A percentile compares a stretch with the other conserved stretches of the same genome.
Evolutionary conservation across 1,140 invertebrate genomes (phyloP).

Genomic region (Zaprionus lachaisei): DNA sequence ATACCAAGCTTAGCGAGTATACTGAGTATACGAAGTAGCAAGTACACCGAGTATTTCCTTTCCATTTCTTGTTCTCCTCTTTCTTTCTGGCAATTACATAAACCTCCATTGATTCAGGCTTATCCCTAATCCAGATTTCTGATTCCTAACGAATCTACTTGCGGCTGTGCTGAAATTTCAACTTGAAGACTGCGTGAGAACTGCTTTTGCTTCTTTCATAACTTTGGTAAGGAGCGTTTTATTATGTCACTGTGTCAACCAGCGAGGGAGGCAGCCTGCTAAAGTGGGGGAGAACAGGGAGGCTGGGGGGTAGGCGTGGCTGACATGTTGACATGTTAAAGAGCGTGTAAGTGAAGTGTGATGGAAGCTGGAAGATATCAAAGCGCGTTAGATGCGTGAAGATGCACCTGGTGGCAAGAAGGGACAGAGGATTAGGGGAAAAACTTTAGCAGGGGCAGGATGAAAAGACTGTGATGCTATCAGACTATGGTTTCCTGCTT

Average conservation of each 20-base stretch:
- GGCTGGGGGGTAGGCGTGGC: not conserved
- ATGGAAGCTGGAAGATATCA: conserved; percentile 70
- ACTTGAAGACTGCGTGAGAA: not conserved
- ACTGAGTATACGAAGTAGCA: too few relatives aligned
- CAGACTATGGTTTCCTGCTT: not conserved
- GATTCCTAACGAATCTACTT: not conserved
- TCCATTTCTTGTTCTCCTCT: conserved; percentile 18
- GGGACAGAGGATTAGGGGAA: conserved; percentile 1
- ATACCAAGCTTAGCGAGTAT: too few relatives aligned
- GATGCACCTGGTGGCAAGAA: conserved; percentile 31
- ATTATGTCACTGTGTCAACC: conserved; percentile 79
- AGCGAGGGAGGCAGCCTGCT: not conserved
- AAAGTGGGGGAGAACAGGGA: not conserved
- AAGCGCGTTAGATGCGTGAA: conserved; percentile 33
- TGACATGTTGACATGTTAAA: conserved; percentile 80
- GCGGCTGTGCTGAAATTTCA: conserved; percentile 13
- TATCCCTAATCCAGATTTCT: conserved; percentile 18
- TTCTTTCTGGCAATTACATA: not conserved
- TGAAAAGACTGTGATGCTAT: not conserved
- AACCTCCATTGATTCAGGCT: not conserved
- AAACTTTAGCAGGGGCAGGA: conserved; percentile 13
- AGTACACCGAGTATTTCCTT: not conserved
- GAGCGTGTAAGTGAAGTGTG: conserved; percentile 81
- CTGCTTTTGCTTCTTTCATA: not conserved
- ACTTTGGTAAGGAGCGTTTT: conserved; percentile 70